phyloP scores from a whole-genome alignment of 2,888 invertebrate genomes.

The Ochlodes sylvanus region DNA sequence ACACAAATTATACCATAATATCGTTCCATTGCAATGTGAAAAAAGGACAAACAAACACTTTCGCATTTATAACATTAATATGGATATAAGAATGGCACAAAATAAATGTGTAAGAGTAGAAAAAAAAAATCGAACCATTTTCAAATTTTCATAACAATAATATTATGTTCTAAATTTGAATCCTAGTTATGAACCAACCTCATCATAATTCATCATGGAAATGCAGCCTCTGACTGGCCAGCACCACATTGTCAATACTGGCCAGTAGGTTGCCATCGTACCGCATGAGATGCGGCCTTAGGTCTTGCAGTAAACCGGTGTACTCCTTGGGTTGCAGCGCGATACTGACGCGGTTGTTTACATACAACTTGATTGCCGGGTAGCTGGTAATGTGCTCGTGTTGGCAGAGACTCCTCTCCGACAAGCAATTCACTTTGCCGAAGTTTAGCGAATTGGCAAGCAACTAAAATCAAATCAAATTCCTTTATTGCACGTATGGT shows the following conservation, averaged over 20 bases:
- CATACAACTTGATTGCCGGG: constrained; percentile 69
- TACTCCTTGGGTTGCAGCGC: constrained; percentile 60
- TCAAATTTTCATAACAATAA: no score
- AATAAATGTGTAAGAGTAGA: no score
- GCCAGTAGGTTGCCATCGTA: constrained; percentile 57
- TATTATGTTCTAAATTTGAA: no score
- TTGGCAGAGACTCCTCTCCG: constrained; percentile 70
- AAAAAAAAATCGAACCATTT: no score
- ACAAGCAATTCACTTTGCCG: constrained; percentile 76
- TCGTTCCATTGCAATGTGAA: no score
- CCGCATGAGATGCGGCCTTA: constrained; percentile 58
- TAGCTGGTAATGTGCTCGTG: constrained; percentile 72
- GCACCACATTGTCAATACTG: constrained; percentile 50
- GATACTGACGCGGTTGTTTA: constrained; percentile 58
- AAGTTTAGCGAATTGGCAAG: constrained; percentile 67
- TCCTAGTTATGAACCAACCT: neutral
- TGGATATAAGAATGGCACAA: no score
- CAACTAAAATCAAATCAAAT: constrained; percentile 54
- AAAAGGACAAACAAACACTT: no score
- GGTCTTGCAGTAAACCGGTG: constrained; percentile 54
- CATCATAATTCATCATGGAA: constrained; percentile 68
- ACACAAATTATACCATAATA: no score
- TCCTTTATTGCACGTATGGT: no score
- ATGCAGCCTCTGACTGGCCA: constrained; percentile 50
- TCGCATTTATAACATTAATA: no score